These are phyloP conservation scores for Branchinecta sandiegonensis DNA, from an alignment of 2,888 invertebrate genomes.

Conservation along the genomic window DNA sequence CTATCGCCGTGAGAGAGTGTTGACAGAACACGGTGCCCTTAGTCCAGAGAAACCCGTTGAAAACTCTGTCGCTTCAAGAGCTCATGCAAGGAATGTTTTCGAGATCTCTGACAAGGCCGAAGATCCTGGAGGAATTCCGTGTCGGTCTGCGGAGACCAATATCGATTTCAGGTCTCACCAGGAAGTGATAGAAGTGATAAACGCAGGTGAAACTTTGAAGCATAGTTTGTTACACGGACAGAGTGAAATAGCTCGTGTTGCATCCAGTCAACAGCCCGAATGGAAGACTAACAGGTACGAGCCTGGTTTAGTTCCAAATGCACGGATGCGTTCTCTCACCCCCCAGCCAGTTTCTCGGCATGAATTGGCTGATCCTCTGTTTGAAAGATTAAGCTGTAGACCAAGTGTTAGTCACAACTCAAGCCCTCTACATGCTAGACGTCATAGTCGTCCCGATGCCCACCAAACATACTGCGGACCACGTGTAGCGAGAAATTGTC, in stretches of 20 bases:
- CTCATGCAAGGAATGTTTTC: not conserved
- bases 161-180: not conserved
- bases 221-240: not conserved
- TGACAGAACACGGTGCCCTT: not conserved
- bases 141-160: not conserved
- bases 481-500: conserved; percentile 22
- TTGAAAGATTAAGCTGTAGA: not conserved
- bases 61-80: not conserved
- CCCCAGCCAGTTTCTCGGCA: not conserved
- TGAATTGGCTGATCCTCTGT: not conserved
- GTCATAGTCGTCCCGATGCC: conserved; percentile 23
- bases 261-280: not conserved
- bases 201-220: not conserved
- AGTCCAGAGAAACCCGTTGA: too few species aligned
- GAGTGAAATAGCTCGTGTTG: not conserved
- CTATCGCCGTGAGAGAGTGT: conserved; percentile 18
- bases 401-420: not conserved
- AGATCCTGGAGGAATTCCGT: conserved; percentile 2
- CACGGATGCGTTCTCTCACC: not conserved
- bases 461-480: conserved; percentile 12
- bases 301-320: conserved; percentile 3
- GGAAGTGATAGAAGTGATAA: not conserved
- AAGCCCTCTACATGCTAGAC: not conserved
- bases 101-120: not conserved
- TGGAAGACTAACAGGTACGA: not conserved